Percentiles rank a stretch among this genome's conserved stretches.
Evolutionary conservation across 2,888 invertebrate genomes (phyloP).

Genomic region (Pachymerium ferrugineum): DNA sequence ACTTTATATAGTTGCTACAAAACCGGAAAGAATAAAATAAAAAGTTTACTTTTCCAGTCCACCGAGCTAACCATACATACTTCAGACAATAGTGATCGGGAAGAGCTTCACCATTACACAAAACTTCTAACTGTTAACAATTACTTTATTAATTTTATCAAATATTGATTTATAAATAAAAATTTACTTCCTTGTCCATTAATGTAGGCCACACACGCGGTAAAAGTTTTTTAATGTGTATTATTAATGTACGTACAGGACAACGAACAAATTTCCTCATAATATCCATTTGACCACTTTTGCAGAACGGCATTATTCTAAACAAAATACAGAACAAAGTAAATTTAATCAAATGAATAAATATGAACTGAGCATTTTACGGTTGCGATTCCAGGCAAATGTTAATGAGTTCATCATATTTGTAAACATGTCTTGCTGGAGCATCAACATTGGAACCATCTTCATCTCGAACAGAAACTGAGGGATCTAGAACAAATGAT

Average conservation of each 20-base stretch:
- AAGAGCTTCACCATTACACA: constrained; percentile 33
- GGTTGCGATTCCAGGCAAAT: constrained; percentile 32
- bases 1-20: too few relatives aligned
- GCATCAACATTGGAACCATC: constrained; percentile 6
- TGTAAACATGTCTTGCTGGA: constrained; percentile 25
- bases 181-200: constrained; percentile 28
- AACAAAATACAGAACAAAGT: too few relatives aligned
- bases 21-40: too few relatives aligned
- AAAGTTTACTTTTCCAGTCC: constrained; percentile 28
- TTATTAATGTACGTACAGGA: constrained; percentile 95
- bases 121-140: constrained; percentile 30
- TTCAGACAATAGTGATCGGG: constrained; percentile 32
- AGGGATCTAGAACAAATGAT: neutral
- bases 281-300: constrained; percentile 2
- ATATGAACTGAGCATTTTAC: too few relatives aligned
- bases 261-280: constrained; percentile 77
- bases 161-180: neutral
- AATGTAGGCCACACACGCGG: constrained; percentile 51
- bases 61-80: constrained; percentile 34
- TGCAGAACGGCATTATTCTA: neutral
- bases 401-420: constrained; percentile 31
- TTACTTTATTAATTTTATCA: neutral
- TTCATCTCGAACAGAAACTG: constrained; percentile 16
- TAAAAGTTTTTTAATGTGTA: constrained; percentile 95
- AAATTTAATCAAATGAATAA: neutral